Base-by-base conservation (phyloP, 1,140 invertebrate species). In the Plectrocnemia conspersa region DNA sequence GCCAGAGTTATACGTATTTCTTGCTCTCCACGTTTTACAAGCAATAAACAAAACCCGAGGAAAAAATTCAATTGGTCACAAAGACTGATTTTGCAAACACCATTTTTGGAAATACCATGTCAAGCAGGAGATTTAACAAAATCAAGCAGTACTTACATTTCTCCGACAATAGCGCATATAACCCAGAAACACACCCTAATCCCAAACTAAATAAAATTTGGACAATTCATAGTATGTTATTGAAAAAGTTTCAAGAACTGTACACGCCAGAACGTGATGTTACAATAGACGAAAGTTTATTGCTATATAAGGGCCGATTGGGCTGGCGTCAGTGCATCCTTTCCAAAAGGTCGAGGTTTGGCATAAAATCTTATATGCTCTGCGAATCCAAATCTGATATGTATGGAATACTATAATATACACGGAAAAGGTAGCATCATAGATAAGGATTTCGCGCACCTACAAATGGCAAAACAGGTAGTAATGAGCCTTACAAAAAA, bases 81-180 rank as follows among this genome's bases (percentile, higher is more conserved):
- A 9, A 10, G 35, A 15, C 5, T 5, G 11, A 7, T 38, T 16
- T 21, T 44, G 4, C 21, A 18, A 19, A 19, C 9, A n/a, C 40
- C 40, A n/a, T 44, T 44, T 44, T 44, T 21, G 40, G 16, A 18
- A 44, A 21, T 9, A 44, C 40, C 16, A 44, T 44, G 21, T 44
- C 40, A 23, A 9, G 7, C 5, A 44, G 18, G 9, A 7, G 40
- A 16, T 44, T 6, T 18, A 23, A 21, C 21, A 9, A 5, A 7
- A 44, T 44, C 7, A 44, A 44, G 22, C 16, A 44, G 22, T n/a
- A 44, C 22, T 44, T 44, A 22, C 40, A 44, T 44, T 44, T 44
- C 22, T 44, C 40, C 3, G 13, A 44, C 21, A 44, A 44, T 22
- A 9, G 6, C 9, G 22, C 40, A 9, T 44, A 44, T 44, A 18